A percentile compares a stretch with the other conserved stretches of the same genome.
Conservation (phyloP, 2,113 vertebrate species). For the Cinclus mexicanus region DNA sequence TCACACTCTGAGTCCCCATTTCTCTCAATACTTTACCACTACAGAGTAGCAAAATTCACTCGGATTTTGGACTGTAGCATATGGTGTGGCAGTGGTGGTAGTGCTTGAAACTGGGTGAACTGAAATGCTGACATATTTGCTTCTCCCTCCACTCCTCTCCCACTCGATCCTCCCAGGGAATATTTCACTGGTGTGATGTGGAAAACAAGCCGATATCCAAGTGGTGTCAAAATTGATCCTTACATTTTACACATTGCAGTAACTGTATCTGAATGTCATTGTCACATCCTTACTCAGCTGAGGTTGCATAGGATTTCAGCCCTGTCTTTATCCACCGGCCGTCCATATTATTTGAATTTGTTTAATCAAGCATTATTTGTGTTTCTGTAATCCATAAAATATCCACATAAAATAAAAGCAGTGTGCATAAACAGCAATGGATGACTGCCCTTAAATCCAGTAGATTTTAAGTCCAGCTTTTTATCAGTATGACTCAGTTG, state of each 20-base stretch:
- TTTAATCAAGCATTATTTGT: not conserved
- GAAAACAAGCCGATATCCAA: not conserved
- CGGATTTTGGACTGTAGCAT: not conserved
- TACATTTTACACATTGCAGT: not conserved
- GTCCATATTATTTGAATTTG: not conserved
- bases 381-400: not conserved
- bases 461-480: not conserved
- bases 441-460: not conserved
- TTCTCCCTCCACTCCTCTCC: not conserved
- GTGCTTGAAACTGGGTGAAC: not conserved
- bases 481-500: not conserved
- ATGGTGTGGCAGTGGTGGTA: too few species aligned
- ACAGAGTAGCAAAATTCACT: not conserved
- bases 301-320: not conserved
- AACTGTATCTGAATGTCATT: not conserved
- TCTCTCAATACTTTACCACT: not conserved
- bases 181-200: not conserved
- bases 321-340: not conserved
- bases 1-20: not conserved
- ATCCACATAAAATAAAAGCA: not conserved
- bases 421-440: not conserved
- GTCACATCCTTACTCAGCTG: not conserved
- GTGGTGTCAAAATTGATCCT: not conserved
- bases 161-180: not conserved
- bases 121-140: not conserved